A percentile compares a stretch with the other conserved stretches of the same genome.
These are phyloP conservation scores for Pocota personata DNA, from an alignment of 2,888 invertebrate species.

Conservation along the genomic window DNA sequence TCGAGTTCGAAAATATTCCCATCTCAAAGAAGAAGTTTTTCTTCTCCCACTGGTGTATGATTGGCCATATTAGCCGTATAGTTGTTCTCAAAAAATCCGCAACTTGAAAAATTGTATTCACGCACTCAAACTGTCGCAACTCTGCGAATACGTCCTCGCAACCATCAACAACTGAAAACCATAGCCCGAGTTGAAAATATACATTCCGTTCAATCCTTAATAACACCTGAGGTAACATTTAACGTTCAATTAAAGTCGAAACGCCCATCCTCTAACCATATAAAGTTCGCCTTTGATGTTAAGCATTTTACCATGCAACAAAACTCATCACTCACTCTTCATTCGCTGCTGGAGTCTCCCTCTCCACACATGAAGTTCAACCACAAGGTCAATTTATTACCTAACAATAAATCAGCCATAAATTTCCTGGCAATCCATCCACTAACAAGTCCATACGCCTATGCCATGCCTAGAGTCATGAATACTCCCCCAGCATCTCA, in stretches of 20 bases:
- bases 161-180: no score
- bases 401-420: slow-evolving; percentile 39
- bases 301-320: not conserved
- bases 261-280: not conserved
- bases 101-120: no score
- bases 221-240: not conserved
- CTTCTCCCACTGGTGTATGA: no score
- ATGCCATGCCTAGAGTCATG: not conserved
- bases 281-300: slow-evolving; percentile 27
- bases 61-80: no score
- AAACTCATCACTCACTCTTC: slow-evolving; percentile 29
- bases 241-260: not conserved
- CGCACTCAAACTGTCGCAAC: no score
- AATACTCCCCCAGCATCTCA: not conserved
- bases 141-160: no score
- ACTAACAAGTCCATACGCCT: not conserved
- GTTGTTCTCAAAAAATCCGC: no score
- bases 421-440: slow-evolving; percentile 7
- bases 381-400: slow-evolving; percentile 58
- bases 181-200: not conserved
- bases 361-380: slow-evolving; percentile 29
- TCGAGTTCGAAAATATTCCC: no score
- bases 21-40: no score
- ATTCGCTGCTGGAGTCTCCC: slow-evolving; percentile 30
- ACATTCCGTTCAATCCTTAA: not conserved